Evolutionary conservation across 2,888 invertebrate genomes (phyloP).

Genomic region (Macropis europaea): DNA sequence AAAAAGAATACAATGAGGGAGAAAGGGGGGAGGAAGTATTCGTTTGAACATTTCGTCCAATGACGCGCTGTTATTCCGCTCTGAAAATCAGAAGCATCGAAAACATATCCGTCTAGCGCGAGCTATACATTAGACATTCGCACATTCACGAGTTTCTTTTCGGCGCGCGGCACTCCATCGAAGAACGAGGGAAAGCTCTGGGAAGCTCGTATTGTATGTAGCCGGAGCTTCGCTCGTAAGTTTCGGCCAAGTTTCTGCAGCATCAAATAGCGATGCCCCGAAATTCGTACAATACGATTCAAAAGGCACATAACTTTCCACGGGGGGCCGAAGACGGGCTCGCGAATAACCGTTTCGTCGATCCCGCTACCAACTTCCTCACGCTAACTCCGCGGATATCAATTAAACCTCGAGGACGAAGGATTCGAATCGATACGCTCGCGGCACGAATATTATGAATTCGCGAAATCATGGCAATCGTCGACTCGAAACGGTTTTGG

Average conservation of each 20-base stretch:
- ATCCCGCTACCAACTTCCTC: constrained; percentile 22
- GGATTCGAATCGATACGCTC: background rate
- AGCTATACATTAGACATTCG: constrained; percentile 38
- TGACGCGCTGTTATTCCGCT: no score
- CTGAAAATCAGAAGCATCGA: constrained; percentile 31
- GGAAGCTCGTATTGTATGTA: constrained; percentile 44
- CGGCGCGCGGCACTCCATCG: constrained; percentile 5
- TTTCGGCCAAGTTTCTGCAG: constrained; percentile 56
- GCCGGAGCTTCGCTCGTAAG: constrained; percentile 40
- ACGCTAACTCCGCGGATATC: constrained; percentile 19
- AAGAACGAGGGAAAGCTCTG: constrained; percentile 34
- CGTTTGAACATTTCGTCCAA: constrained; percentile 11
- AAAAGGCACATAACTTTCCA: constrained; percentile 42
- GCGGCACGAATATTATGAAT: background rate
- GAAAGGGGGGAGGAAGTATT: no score
- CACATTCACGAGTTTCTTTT: constrained; percentile 50
- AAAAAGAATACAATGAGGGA: constrained; percentile 11
- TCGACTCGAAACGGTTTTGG: no score
- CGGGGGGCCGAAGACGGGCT: constrained; percentile 12
- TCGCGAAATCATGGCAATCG: no score
- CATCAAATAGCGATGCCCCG: constrained; percentile 56
- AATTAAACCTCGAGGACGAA: constrained; percentile 7
- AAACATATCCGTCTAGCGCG: constrained; percentile 15
- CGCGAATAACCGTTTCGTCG: constrained; percentile 4
- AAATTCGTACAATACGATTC: constrained; percentile 49